Conservation (phyloP, 2,888 invertebrate species). For the Megalurothrips usitatus region DNA sequence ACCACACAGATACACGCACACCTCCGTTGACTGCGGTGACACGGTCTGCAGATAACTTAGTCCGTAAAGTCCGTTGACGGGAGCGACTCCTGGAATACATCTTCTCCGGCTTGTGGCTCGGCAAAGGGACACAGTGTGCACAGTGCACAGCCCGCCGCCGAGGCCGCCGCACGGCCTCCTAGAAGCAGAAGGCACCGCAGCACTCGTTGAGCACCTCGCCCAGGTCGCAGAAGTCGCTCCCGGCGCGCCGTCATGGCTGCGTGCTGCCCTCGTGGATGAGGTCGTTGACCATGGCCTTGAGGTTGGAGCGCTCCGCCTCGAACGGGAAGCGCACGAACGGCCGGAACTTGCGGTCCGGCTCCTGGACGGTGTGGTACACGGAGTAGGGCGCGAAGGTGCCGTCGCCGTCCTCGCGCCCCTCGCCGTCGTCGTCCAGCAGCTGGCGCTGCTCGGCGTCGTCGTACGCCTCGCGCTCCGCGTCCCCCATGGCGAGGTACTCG, state of each 20-base stretch:
- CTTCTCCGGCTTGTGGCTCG: too few species aligned
- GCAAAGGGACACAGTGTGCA: too few species aligned
- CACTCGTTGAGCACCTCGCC: conserved; percentile 1
- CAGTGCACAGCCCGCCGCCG: too few species aligned
- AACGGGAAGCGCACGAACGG: conserved; percentile 5
- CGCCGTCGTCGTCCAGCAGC: not conserved
- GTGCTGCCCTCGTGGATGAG: not conserved
- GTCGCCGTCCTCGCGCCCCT: not conserved
- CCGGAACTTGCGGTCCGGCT: not conserved
- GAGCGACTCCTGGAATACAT: too few species aligned
- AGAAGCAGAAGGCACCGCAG: not conserved
- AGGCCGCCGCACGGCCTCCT: too few species aligned
- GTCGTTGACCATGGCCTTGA: conserved; percentile 1
- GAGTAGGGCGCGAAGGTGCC: not conserved
- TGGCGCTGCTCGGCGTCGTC: not conserved
- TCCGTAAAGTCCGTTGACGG: too few species aligned
- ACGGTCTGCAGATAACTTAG: too few species aligned
- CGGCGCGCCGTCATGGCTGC: not conserved
- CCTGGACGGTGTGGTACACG: not conserved
- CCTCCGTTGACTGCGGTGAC: too few species aligned
- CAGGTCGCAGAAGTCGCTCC: not conserved
- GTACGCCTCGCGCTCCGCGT: not conserved
- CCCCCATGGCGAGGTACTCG: conserved; percentile 3
- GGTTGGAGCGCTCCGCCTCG: conserved; percentile 2
- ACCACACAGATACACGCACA: too few species aligned